Evolutionary conservation across 2,113 vertebrate species (phyloP).

Genomic region (Dicentrarchus labrax): DNA sequence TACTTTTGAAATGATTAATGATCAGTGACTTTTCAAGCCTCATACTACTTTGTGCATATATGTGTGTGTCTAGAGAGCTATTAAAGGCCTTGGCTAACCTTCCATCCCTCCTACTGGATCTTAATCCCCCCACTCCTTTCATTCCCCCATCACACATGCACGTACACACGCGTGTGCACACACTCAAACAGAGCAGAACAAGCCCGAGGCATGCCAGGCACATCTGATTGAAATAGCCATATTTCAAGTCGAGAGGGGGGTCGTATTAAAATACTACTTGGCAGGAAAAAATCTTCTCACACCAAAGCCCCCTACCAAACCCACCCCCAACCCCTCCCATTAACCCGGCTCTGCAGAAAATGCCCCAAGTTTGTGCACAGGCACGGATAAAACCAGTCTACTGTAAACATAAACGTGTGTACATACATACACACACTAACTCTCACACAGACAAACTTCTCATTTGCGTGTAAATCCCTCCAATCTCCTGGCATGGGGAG

Average conservation of each 20-base stretch:
- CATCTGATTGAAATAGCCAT: slow-evolving; percentile 63
- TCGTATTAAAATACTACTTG: slow-evolving; percentile 53
- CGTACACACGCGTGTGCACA: not conserved
- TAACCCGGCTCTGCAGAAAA: slow-evolving; percentile 11
- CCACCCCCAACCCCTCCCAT: not conserved
- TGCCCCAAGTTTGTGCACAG: slow-evolving; percentile 4
- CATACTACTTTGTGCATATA: not conserved
- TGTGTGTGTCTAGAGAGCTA: slow-evolving; percentile 4
- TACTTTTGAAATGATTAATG: slow-evolving; percentile 18
- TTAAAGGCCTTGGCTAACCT: slow-evolving; percentile 36
- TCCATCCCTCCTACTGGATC: slow-evolving; percentile 10
- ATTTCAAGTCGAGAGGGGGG: slow-evolving; percentile 53
- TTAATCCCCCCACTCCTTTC: not conserved
- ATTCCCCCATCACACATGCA: slow-evolving; percentile 18
- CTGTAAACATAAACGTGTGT: slow-evolving; percentile 28
- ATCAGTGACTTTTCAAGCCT: not conserved
- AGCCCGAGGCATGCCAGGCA: slow-evolving; percentile 35
- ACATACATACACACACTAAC: not conserved
- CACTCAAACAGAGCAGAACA: slow-evolving; percentile 43
- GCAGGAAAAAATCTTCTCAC: slow-evolving; percentile 34
- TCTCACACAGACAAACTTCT: slow-evolving; percentile 10
- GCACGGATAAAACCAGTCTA: slow-evolving; percentile 23
- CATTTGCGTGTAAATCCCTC: slow-evolving; percentile 63
- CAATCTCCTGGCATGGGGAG: slow-evolving; percentile 30
- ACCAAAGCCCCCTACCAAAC: not conserved